phyloP scores from a whole-genome alignment of 2,888 invertebrate genomes.

The Colletes collaris region DNA sequence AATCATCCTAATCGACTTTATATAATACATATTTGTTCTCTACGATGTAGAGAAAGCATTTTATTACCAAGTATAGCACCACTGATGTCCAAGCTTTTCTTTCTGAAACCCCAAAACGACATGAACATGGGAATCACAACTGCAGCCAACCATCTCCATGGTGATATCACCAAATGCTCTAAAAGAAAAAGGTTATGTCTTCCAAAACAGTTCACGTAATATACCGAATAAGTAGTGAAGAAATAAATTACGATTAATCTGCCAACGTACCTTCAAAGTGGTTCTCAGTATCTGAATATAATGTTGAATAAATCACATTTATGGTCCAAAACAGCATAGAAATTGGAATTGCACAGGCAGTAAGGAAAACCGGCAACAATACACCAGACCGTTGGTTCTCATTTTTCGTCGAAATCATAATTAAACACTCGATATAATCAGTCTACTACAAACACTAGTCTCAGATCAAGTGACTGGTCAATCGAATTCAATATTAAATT shows the following conservation, averaged over 20 bases:
- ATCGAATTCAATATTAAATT: too few species aligned
- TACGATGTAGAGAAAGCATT: constrained; percentile 7
- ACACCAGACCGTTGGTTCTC: constrained; percentile 64
- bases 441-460: background rate
- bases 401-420: constrained; percentile 38
- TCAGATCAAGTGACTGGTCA: background rate
- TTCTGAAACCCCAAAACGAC: constrained; percentile 87
- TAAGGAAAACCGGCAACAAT: constrained; percentile 86
- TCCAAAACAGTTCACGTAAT: background rate
- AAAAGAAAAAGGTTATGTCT: constrained; percentile 66
- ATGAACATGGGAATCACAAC: constrained; percentile 87
- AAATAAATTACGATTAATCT: constrained; percentile 2
- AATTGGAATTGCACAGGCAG: constrained; percentile 89
- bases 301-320: constrained; percentile 88
- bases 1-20: background rate
- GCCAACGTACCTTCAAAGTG: constrained; percentile 79
- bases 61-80: constrained; percentile 87
- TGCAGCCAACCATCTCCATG: constrained; percentile 87
- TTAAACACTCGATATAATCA: background rate
- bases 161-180: constrained; percentile 86
- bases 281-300: constrained; percentile 84
- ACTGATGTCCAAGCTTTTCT: constrained; percentile 88
- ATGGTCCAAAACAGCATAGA: constrained; percentile 91
- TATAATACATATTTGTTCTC: background rate
- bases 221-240: constrained; percentile 12